These are phyloP conservation scores for Aplidium turbinatum DNA, from an alignment of 23 tunicate species.

Conservation along the genomic window DNA sequence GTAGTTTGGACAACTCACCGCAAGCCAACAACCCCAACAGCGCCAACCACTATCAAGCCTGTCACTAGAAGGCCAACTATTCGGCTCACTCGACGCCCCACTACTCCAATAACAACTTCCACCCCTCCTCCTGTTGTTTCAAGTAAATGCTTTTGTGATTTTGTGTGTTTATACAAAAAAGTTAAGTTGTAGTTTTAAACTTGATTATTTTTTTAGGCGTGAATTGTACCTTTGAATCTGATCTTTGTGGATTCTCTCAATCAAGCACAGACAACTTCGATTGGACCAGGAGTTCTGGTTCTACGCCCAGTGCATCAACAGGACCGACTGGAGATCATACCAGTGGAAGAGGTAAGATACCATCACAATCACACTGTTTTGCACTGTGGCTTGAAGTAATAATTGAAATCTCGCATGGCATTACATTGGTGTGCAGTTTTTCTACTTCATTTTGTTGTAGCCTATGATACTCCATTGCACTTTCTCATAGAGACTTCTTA, in stretches of 20 bases:
- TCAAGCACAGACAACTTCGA: conserved; percentile 62
- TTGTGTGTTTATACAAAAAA: background rate
- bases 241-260: conserved; percentile 75
- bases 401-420: no score
- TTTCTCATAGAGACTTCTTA: no score
- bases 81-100: conserved; percentile 5
- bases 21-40: conserved; percentile 20
- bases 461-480: no score
- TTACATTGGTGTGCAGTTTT: no score
- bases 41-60: conserved; percentile 29
- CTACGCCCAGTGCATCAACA: conserved; percentile 89
- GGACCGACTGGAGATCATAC: conserved; percentile 96
- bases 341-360: conserved; percentile 21
- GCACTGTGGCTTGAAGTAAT: no score
- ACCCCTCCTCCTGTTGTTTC: conserved; percentile 36
- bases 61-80: background rate
- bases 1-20: conserved; percentile 29
- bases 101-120: conserved; percentile 27
- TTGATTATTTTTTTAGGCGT: conserved; percentile 23
- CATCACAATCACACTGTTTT: no score
- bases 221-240: conserved; percentile 68
- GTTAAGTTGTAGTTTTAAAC: background rate
- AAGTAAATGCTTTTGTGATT: conserved; percentile 11
- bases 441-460: no score
- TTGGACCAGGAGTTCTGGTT: conserved; percentile 47